phyloP scores from a whole-genome alignment of 2,113 vertebrate species.

The Odontesthes bonariensis region DNA sequence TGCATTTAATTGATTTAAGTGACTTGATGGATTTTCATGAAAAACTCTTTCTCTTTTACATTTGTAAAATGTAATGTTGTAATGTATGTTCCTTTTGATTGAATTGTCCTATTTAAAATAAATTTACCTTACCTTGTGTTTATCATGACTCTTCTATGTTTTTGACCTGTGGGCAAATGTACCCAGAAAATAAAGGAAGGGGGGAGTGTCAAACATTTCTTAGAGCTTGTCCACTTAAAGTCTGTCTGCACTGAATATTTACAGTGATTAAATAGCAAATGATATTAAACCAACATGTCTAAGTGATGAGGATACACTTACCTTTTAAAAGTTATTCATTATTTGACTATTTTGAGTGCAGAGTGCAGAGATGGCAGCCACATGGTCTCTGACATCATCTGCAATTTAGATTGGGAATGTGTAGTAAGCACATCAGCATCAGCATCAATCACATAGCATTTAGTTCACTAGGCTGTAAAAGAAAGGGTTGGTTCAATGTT shows the following conservation, averaged over 20 bases:
- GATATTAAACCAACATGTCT: slow-evolving; percentile 56
- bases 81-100: too few relatives aligned
- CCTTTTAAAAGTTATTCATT: slow-evolving; percentile 41
- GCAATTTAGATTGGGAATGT: slow-evolving; percentile 66
- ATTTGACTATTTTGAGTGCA: slow-evolving; percentile 39
- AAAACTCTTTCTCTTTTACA: too few relatives aligned
- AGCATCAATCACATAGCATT: slow-evolving; percentile 74
- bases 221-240: slow-evolving; percentile 33
- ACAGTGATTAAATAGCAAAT: slow-evolving; percentile 52
- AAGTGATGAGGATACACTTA: slow-evolving; percentile 36
- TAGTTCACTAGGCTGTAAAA: slow-evolving; percentile 64
- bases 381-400: slow-evolving; percentile 54
- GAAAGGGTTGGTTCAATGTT: slow-evolving; percentile 66
- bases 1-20: too few relatives aligned
- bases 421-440: slow-evolving; percentile 59
- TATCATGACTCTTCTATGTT: background rate
- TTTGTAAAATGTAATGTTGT: too few relatives aligned
- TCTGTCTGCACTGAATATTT: slow-evolving; percentile 31
- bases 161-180: background rate
- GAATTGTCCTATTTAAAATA: too few relatives aligned
- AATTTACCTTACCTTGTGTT: too few relatives aligned
- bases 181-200: background rate
- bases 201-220: slow-evolving; percentile 8
- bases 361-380: slow-evolving; percentile 20
- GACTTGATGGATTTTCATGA: too few relatives aligned